phyloP scores from a whole-genome alignment of 2,113 vertebrate species.

The Scytalopus superciliaris region DNA sequence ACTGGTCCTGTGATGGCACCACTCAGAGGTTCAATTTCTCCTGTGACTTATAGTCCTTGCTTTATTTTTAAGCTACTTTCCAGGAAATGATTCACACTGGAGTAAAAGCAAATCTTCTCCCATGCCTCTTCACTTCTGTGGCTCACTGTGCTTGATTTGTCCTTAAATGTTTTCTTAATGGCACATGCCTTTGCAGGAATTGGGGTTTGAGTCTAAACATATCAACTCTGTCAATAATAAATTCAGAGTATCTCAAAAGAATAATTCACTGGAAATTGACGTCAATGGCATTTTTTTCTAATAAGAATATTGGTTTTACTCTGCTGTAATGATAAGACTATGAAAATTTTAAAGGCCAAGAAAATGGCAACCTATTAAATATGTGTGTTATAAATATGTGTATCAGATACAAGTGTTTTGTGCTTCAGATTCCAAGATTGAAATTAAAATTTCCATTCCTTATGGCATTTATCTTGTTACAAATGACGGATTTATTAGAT shows the following conservation, averaged over 20 bases:
- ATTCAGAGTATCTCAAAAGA: background rate
- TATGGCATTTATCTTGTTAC: background rate
- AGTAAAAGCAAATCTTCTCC: background rate
- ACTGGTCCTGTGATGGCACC: background rate
- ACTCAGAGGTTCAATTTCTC: background rate
- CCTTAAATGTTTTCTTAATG: background rate
- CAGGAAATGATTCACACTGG: background rate
- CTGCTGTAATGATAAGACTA: background rate
- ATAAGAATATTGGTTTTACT: background rate
- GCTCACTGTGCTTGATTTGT: background rate
- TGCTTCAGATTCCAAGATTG: background rate
- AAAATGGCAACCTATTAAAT: background rate
- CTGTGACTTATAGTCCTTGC: background rate
- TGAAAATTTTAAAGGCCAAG: background rate
- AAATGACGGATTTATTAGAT: background rate
- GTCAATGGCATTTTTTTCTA: background rate
- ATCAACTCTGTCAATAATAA: background rate
- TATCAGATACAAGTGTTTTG: background rate
- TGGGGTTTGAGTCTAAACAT: background rate
- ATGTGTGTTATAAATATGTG: background rate
- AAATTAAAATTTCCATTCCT: background rate
- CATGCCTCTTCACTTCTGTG: background rate
- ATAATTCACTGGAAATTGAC: background rate
- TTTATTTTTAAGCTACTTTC: background rate
- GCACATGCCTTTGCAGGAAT: background rate